Evolutionary conservation across 2,113 vertebrate genomes (phyloP), one percentile per base, ranked within the genome.

Genomic region (Etia nguti): DNA sequence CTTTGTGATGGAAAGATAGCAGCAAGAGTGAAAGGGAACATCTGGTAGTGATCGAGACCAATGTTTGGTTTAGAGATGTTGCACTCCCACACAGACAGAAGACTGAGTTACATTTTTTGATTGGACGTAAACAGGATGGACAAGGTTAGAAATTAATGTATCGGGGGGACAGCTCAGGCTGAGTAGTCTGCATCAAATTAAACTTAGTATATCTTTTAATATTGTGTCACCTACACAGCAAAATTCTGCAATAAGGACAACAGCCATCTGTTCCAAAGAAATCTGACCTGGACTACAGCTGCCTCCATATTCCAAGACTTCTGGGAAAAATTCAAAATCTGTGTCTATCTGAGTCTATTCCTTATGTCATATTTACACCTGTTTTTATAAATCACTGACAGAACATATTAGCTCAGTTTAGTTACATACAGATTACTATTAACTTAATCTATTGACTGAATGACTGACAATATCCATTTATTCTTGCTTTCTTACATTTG

Each of bases 261-360:
- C 18, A 34, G 24, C 85, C 89, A 92, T 93, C 90, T 90, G 87
- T 87, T 79, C 77, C 36, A 80, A 68, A 94, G 92, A 92, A 92
- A 93, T 92, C 88, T 90, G 90, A 91, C 68, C 89, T 68, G 80
- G 18, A 86, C 86, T 24, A 56, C 56, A 81, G 38, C 57, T 56
- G 36, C 16, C n/a, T 26, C n/a, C 34, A 86, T 77, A 62, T 73
- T 43, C 38, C 24, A 7, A 31, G 36, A n/a, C 79, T 80, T 46
- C 54, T 34, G 57, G 46, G 54, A 54, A 13, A 29, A 22, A 75
- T 7, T 46, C 5, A 73, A 73, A 46, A 16, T 16, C 20, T n/a
- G 20, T 9, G 8, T 8, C 50, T 10, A 8, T 54, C 4, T 2
- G 68, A 38, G 10, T n/a, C 20, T 65, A 7, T 48, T 48, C 22